A percentile compares a stretch with the other conserved stretches of the same genome.
Evolutionary conservation across 2,888 invertebrate species (phyloP).

Genomic region (Eretmocerus hayati): DNA sequence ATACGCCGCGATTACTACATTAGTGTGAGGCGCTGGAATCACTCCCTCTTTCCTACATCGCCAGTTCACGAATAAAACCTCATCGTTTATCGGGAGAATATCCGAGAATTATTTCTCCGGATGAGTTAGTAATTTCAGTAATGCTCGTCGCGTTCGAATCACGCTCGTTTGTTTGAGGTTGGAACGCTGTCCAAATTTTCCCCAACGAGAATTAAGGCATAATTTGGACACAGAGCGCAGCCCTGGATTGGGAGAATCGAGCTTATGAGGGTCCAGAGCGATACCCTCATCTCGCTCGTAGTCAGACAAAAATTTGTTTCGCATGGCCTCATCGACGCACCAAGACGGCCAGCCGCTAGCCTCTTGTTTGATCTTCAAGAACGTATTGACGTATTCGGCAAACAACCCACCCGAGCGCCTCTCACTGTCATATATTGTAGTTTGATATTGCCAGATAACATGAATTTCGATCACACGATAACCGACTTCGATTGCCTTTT

Average conservation of each 20-base stretch:
- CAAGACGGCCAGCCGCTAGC: not conserved
- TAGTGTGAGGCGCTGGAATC: not conserved
- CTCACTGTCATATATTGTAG: constrained; percentile 29
- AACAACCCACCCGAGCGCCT: constrained; percentile 2
- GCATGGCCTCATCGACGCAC: not conserved
- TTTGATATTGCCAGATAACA: not conserved
- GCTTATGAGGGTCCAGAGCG: not conserved
- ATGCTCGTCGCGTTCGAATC: too few species aligned
- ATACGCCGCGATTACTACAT: constrained; percentile 10
- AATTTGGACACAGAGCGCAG: not conserved
- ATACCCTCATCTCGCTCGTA: not conserved
- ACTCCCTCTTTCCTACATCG: not conserved
- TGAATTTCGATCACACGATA: not conserved
- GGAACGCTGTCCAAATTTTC: not conserved
- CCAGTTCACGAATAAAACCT: constrained; percentile 6
- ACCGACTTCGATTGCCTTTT: constrained; percentile 33
- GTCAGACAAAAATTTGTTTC: not conserved
- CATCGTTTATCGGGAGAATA: constrained; percentile 5
- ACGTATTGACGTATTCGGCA: not conserved
- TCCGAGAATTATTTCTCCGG: not conserved
- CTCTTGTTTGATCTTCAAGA: not conserved
- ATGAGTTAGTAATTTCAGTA: too few species aligned
- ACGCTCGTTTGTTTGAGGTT: too few species aligned
- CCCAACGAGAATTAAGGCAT: not conserved
- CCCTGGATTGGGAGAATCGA: not conserved